These are phyloP conservation scores for Nowickia ferox DNA, from an alignment of 2,888 invertebrate genomes.

Conservation along the genomic window DNA sequence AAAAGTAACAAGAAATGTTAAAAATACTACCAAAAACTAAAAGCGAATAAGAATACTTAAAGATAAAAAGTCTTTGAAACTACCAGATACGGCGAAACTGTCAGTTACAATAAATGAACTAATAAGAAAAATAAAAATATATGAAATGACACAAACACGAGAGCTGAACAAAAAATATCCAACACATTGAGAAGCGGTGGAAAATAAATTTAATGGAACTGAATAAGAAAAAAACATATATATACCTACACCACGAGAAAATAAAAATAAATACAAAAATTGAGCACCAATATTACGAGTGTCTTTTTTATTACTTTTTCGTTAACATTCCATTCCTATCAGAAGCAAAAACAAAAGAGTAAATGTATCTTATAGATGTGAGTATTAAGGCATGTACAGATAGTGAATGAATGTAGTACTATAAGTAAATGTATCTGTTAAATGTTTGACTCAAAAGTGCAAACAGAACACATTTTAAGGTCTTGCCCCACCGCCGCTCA, in stretches of 20 bases:
- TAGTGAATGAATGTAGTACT: slow-evolving; percentile 30
- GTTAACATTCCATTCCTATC: slow-evolving; percentile 50
- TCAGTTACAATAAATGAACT: slow-evolving; percentile 77
- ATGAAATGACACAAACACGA: slow-evolving; percentile 51
- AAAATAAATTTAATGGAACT: slow-evolving; percentile 27
- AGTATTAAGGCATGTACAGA: slow-evolving; percentile 33
- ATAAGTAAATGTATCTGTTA: slow-evolving; percentile 55
- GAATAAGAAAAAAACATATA: slow-evolving; percentile 45
- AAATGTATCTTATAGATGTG: slow-evolving; percentile 59
- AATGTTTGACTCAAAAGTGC: slow-evolving; percentile 70
- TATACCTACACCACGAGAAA: slow-evolving; percentile 2
- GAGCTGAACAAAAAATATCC: slow-evolving; percentile 38
- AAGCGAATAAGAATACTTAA: slow-evolving; percentile 58
- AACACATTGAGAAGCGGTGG: slow-evolving; percentile 48
- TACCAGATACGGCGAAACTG: slow-evolving; percentile 73
- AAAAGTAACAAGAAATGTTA: slow-evolving; percentile 10
- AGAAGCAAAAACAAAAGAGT: slow-evolving; percentile 46
- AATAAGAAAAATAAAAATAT: slow-evolving; percentile 74
- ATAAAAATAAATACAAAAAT: neutral
- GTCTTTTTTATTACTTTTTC: slow-evolving; percentile 39
- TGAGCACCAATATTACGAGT: slow-evolving; percentile 44
- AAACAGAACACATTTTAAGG: slow-evolving; percentile 80
- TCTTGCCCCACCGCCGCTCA: slow-evolving; percentile 79
- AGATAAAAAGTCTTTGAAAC: slow-evolving; percentile 56
- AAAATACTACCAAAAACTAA: slow-evolving; percentile 66